Conservation (phyloP, 2,113 vertebrate species). For the Gymnorhina tibicen region DNA sequence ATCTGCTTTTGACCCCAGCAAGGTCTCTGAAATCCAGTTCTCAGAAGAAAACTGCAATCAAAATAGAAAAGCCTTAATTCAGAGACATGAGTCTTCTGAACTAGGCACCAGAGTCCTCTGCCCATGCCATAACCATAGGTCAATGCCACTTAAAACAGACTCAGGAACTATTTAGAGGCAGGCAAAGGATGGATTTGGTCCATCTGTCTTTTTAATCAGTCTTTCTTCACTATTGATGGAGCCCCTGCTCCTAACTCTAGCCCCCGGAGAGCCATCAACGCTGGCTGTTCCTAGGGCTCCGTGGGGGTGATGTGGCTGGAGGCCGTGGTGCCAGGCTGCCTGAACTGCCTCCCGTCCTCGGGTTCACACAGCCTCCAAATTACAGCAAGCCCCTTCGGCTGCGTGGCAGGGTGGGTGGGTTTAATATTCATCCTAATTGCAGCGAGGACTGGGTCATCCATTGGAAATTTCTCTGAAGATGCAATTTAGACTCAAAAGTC, state of each 20-base stretch:
- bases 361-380: not conserved
- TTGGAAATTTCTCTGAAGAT: not conserved
- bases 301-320: not conserved
- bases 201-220: slow-evolving; percentile 20
- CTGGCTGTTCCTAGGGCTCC: not conserved
- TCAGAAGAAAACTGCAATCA: not conserved
- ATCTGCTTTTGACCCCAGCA: not conserved
- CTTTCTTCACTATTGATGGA: not conserved
- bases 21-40: not conserved
- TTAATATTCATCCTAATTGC: not conserved
- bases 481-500: slow-evolving; percentile 30
- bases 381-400: not conserved
- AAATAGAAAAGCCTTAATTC: slow-evolving; percentile 33
- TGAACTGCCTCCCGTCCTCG: accelerated
- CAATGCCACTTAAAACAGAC: slow-evolving; percentile 49
- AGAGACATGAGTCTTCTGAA: slow-evolving; percentile 16
- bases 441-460: not conserved
- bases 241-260: not conserved
- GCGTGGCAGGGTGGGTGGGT: accelerated
- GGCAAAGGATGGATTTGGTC: not conserved
- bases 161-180: slow-evolving; percentile 15
- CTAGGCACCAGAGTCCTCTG: slow-evolving; percentile 25
- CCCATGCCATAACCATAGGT: slow-evolving; percentile 7
- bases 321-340: not conserved
- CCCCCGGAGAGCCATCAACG: not conserved